Base-by-base conservation (phyloP, 2,113 vertebrate species). In the Varanus komodoensis region DNA sequence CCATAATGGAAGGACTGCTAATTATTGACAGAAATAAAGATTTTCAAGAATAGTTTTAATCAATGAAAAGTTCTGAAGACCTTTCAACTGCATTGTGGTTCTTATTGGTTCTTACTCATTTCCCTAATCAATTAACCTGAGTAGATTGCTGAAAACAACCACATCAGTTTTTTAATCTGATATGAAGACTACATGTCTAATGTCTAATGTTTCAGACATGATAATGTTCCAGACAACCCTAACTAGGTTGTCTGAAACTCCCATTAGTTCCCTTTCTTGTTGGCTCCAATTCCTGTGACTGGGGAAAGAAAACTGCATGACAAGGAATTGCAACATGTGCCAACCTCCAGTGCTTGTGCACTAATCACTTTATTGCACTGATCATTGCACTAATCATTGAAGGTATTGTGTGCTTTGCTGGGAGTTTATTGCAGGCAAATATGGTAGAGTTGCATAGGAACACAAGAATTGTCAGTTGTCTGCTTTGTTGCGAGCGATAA, bases 401-500 rank as follows among this genome's bases (percentile, higher is more conserved):
- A 79, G 27, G 73, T 68, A 69, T 44, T 77, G 77, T 87, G 80
- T 84, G 80, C 48, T 87, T 91, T 91, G n/a, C 86, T 84, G 38
- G 71, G 54, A 50, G 77, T 82, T 23, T 84, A 85, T 87, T 92
- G 61, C 9, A n/a, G 50, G 2, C 34, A 88, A 86, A 91, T 82
- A 87, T 4, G 50, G n/a, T 15, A 52, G 8, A 67, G 67, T 7
- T 34, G 5, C 29, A 69, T 90, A 34, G 61, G 57, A 87, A 57
- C 6, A 75, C 61, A 75, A 64, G 44, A 32, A 84, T 86, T 86
- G 82, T 29, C 8, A 4, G n/a, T 38, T 61, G 77, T 17, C 82
- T 84, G 73, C 57, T 89, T 73, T 87, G 52, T 67, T 87, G 84
- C 80, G 82, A 64, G 73, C 82, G 69, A 80, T 85, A 90, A 90